Base-by-base conservation (phyloP, 92 coral and sea anemone genomes). In the Zoanthus sansibaricus region DNA sequence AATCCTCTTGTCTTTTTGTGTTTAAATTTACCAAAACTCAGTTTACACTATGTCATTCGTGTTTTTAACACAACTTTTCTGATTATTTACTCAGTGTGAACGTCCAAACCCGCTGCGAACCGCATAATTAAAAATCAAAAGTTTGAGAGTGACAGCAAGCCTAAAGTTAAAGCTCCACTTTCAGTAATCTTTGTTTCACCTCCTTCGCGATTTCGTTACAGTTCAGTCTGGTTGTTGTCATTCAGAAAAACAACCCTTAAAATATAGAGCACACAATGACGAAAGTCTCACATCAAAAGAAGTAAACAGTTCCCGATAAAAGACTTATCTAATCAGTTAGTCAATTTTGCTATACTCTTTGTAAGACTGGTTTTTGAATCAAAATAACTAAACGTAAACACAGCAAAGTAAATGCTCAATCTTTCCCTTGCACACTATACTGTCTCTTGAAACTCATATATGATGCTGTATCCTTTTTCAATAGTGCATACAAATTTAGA, bases 61-160 rank as follows among this genome's bases (percentile, higher is more conserved):
- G 84, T 56, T 42, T 59, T 80, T 30, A 80, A 64, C 64, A 20
- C 5, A 14, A 20, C 64, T 61, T 80, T 14, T 69, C 6, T 48
- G 32, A 58, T 80, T 80, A 80, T 80, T 80, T 71, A 45, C 85
- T 64, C 85, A 80, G 85, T 80, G 51, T 66, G 85, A 80, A 49
- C 21, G 51, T 16, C 46, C 75, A 4, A 80, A 62, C 85, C 55
- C 73, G 85, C 85, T 80, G 85, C 55, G 74, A 80, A 45, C 85
- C 59, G 85, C 74, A 80, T 80, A 80, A 80, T 80, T 80, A 80
- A 71, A 46, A 49, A 47, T 44, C 59, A 67, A 49, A 80, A 52
- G 58, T 80, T 79, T 61, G 72, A 52, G 45, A 79, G 31, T 25
- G 55, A 79, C 21, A n/a, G n/a, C n/a, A n/a, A 21, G 47, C 18